Base-by-base conservation (phyloP, 2,113 vertebrate species). In the Eleginops maclovinus region DNA sequence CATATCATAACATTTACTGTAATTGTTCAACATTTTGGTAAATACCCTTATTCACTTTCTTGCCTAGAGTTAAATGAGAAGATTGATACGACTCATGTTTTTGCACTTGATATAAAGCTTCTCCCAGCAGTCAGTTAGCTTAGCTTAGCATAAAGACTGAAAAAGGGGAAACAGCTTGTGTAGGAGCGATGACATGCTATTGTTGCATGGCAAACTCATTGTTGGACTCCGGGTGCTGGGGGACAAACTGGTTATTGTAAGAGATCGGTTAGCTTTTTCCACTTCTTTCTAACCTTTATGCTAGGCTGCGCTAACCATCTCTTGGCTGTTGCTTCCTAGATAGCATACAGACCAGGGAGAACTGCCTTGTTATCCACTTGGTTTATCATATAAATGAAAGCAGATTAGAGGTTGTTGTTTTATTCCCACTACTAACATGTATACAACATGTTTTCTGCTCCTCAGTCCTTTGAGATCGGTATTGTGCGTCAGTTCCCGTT, bases 401-500 rank as follows among this genome's bases (percentile, higher is more conserved):
- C 14, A 1, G n/a, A 60, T 47, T 46, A 49, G 7, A 59, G 21
- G 11, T 46, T 22, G 11, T 22, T 59, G 9, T 43, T 46, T 75
- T 11, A 21, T 15, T 55, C 2, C 13, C 17, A 16, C 3, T 1
- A 9, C 31, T 36, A 46, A 9, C 19, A 22, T 50, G 11, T 47
- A 54, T 62, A 8, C 59, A 12, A 46, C 63, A 17, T 54, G 16
- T 84, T 12, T 8, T 79, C 36, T 84, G 7, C 24, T 78, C 75
- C 40, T 65, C 91, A 99, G 98, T 87, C 93, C 64, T 96, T 95
- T 58, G 97, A 99, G 89, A 97, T 99, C 2, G 98, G 98, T 53
- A 98, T 99, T 0, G 96, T 99, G 66, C 96, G 96, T 13, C 97
- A 99, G 95, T 98, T 99, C 77, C 97, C 97, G 0, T 99, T 99